Conservation (phyloP, 1,140 invertebrate genomes). For the Polypedilum vanderplanki region DNA sequence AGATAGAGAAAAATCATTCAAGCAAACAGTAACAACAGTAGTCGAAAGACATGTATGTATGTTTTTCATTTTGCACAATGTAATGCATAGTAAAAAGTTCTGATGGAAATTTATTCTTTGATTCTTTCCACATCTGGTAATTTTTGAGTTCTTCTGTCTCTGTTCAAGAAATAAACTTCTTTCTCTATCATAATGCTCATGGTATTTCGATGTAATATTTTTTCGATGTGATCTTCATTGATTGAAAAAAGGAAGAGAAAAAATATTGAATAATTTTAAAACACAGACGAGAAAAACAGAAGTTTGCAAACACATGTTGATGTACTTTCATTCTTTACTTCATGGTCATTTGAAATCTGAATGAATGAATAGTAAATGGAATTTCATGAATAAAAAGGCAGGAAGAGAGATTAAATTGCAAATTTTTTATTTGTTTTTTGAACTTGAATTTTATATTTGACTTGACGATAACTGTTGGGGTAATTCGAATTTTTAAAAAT, state of each 20-base stretch:
- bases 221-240: neutral
- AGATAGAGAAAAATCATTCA: neutral
- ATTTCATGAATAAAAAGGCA: neutral
- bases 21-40: neutral
- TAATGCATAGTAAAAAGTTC: slow-evolving; percentile 1
- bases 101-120: neutral
- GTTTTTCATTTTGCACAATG: neutral
- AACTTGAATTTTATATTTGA: too few relatives aligned
- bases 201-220: neutral
- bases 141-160: neutral
- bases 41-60: neutral
- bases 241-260: neutral
- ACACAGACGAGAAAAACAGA: neutral
- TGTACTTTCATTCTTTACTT: neutral
- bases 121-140: slow-evolving; percentile 16
- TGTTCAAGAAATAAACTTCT: neutral
- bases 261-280: neutral
- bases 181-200: neutral
- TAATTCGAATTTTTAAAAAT: too few relatives aligned
- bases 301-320: neutral
- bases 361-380: neutral
- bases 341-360: neutral
- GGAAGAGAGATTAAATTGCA: too few relatives aligned
- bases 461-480: too few relatives aligned
- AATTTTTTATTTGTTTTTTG: too few relatives aligned